Evolutionary conservation across 1,140 invertebrate genomes (phyloP).

Genomic region (Piezodorus guildinii): DNA sequence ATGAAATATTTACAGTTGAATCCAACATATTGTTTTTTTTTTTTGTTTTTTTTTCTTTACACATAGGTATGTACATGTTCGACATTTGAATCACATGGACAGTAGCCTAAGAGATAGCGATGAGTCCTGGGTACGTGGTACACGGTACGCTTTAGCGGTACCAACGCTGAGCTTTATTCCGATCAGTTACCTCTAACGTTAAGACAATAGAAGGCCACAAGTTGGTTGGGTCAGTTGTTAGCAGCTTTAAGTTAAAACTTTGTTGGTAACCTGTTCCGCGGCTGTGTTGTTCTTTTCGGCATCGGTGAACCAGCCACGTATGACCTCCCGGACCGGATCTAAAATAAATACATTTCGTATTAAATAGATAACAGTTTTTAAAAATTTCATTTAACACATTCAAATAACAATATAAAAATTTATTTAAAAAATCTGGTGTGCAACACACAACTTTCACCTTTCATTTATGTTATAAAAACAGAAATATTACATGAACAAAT

Average conservation of each 20-base stretch:
- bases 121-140: background rate
- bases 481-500: too few species aligned
- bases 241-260: background rate
- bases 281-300: background rate
- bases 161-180: background rate
- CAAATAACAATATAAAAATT: background rate
- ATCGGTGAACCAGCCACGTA: conserved; percentile 15
- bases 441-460: background rate
- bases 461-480: background rate
- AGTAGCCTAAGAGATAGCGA: background rate
- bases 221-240: background rate
- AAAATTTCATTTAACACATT: background rate
- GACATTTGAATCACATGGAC: background rate
- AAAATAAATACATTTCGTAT: background rate
- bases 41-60: background rate
- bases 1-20: background rate
- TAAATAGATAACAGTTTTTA: background rate
- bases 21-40: background rate
- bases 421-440: background rate
- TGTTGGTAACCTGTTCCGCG: background rate
- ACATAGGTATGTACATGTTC: background rate
- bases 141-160: background rate
- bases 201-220: conserved; percentile 7
- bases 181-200: background rate
- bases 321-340: conserved; percentile 21